Evolutionary conservation across 2,888 invertebrate genomes (phyloP).

Genomic region (Habrosyne pyritoides): DNA sequence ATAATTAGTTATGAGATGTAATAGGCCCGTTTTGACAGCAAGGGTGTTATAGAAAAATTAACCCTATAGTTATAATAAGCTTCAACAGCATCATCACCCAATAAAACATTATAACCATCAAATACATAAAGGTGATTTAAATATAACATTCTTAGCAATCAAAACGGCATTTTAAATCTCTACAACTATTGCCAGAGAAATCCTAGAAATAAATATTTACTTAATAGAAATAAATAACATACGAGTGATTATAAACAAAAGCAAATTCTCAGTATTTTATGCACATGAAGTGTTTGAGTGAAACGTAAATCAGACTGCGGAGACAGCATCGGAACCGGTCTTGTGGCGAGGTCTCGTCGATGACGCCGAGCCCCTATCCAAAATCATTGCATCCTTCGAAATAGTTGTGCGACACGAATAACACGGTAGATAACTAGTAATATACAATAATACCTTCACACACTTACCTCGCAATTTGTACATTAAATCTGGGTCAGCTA

Average conservation of each 20-base stretch:
- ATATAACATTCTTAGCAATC: too few species aligned
- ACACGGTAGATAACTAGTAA: background rate
- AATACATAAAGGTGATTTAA: too few species aligned
- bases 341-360: background rate
- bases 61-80: too few species aligned
- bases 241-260: background rate
- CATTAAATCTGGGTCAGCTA: too few species aligned
- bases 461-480: too few species aligned
- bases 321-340: background rate
- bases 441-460: background rate
- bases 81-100: too few species aligned
- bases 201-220: background rate
- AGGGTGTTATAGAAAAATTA: too few species aligned
- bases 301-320: background rate
- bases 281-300: background rate
- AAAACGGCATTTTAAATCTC: too few species aligned
- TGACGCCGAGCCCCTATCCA: background rate
- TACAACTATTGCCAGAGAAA: too few species aligned
- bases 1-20: too few species aligned
- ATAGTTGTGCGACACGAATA: background rate
- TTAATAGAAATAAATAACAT: background rate
- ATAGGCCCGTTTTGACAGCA: too few species aligned
- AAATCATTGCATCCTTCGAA: background rate
- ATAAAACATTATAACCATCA: too few species aligned
- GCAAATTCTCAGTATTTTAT: background rate